These are phyloP conservation scores for Porites australiensis DNA, from an alignment of 64 coral and sea anemone genomes.

Conservation along the genomic window DNA sequence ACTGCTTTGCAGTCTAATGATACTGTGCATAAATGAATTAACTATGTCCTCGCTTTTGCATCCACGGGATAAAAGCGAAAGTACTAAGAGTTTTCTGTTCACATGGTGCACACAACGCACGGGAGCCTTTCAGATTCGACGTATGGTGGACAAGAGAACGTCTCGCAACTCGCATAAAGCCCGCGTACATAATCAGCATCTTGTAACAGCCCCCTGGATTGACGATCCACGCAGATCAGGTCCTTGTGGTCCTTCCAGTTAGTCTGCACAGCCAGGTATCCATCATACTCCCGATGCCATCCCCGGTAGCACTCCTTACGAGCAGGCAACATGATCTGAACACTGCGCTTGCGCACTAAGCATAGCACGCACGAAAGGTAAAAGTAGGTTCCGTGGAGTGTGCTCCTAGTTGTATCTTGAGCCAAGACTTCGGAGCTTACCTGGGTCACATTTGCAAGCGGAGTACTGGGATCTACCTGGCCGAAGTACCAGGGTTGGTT, in stretches of 20 bases:
- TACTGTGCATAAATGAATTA: too few relatives aligned
- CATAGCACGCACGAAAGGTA: constrained; percentile 75
- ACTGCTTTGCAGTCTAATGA: too few relatives aligned
- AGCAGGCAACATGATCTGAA: constrained; percentile 79
- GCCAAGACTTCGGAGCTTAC: not conserved
- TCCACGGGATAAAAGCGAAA: too few relatives aligned
- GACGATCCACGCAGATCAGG: constrained; percentile 79
- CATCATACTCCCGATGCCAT: constrained; percentile 90
- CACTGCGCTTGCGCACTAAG: constrained; percentile 70
- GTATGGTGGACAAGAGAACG: constrained; percentile 83
- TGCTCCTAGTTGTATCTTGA: constrained; percentile 2
- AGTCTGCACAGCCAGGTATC: constrained; percentile 75
- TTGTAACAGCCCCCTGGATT: constrained; percentile 58
- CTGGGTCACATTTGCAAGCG: constrained; percentile 44
- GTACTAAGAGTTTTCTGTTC: not conserved
- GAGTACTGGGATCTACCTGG: constrained; percentile 27
- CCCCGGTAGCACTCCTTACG: constrained; percentile 89
- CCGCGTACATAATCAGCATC: constrained; percentile 72
- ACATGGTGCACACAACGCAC: constrained; percentile 90
- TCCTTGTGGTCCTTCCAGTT: constrained; percentile 85
- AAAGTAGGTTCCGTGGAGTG: constrained; percentile 55
- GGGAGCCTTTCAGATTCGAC: constrained; percentile 76
- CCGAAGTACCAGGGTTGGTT: constrained; percentile 84
- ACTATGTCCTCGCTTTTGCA: too few relatives aligned
- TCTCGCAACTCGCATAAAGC: constrained; percentile 58